phyloP scores from a whole-genome alignment of 2,888 invertebrate genomes.

The Rhagium mordax region DNA sequence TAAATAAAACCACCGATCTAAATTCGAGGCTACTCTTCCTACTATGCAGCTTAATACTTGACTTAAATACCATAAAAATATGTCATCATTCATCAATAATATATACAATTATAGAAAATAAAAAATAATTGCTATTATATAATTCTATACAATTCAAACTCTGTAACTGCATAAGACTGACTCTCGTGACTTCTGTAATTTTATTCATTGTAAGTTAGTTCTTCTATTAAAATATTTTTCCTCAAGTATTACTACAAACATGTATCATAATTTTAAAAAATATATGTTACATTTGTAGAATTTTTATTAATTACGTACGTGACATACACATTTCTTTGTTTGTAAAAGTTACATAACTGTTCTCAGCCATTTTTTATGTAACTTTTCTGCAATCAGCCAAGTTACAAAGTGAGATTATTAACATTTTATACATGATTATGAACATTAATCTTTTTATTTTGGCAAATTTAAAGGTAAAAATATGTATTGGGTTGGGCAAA shows the following conservation, averaged over 20 bases:
- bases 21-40: background rate
- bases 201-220: constrained; percentile 7
- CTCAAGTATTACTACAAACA: constrained; percentile 9
- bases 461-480: too few species aligned
- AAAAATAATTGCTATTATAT: background rate
- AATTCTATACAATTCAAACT: background rate
- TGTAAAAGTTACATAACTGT: constrained; percentile 23
- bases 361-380: constrained; percentile 32
- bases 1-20: too few species aligned
- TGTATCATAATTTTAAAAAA: background rate
- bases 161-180: constrained; percentile 11
- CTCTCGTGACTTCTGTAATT: background rate
- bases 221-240: background rate
- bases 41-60: background rate
- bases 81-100: too few species aligned
- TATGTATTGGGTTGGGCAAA: too few species aligned
- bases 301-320: background rate
- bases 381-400: constrained; percentile 2
- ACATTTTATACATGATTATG: constrained; percentile 2
- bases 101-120: background rate
- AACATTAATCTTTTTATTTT: background rate
- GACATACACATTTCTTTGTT: background rate
- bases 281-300: background rate
- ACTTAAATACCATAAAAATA: background rate
- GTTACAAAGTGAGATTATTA: constrained; percentile 35